Evolutionary conservation across 1,140 invertebrate genomes (phyloP), one percentile per base, ranked within the genome.

Genomic region (Popillia japonica): DNA sequence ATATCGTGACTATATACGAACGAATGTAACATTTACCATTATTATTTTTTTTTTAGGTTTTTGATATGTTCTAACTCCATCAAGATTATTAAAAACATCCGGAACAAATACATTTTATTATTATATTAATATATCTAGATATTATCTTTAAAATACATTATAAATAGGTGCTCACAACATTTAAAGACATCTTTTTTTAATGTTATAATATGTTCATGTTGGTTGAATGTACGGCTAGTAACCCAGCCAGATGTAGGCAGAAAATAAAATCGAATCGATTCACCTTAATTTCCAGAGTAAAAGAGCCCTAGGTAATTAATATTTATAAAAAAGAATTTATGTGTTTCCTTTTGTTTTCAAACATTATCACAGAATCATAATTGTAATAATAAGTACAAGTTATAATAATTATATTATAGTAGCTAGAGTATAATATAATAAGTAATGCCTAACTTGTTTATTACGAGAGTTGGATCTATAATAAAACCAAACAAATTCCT

Each of bases 171-270:
- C 17, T 64, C 61, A 64, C 61, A 64, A 64, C 61, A 64, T 27
- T 64, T 64, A 64, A 17, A 64, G 61, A 64, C 3, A 1, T 64
- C n/a, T n/a, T n/a, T n/a, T 22, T 17, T 22, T 17, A 64, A 73
- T 34, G 14, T 40, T 73, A 40, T n/a, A n/a, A n/a, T 42, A 41
- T 73, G 40, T 42, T 20, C 72, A 73, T 73, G 72, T 73, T 73
- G 72, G 72, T 73, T 73, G 40, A 73, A 73, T 73, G 72, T 27
- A 73, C 14, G 72, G 34, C 34, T 14, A 40, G 72, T 73, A 73
- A 73, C 72, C 72, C 40, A 73, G 27, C 40, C 72, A 73, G 72
- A 40, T 0, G 22, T 68, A 68, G 22, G 64, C 20, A 17, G 64
- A 48, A 4, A 48, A 48, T 10, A 42, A 42, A 6, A 42, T 42